Percentiles rank a stretch among this genome's conserved stretches.
These are phyloP conservation scores for Sipunculus nudus DNA, from an alignment of 2,888 invertebrate species.

Conservation along the genomic window DNA sequence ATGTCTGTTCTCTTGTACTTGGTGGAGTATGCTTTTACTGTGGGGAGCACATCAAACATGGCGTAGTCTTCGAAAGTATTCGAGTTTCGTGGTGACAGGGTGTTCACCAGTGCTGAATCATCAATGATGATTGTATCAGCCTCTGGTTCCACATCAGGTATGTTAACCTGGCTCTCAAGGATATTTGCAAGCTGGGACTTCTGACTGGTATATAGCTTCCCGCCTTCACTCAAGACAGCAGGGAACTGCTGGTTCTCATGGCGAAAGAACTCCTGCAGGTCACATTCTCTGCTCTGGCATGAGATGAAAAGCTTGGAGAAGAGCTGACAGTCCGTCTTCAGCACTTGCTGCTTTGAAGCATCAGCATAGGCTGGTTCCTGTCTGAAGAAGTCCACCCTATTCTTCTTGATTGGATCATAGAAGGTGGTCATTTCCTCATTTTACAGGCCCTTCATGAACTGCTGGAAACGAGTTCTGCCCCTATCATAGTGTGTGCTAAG, in stretches of 20 bases:
- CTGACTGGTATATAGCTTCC: constrained; percentile 27
- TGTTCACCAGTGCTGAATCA: constrained; percentile 22
- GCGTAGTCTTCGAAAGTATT: constrained; percentile 32
- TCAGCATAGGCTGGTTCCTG: too few relatives aligned
- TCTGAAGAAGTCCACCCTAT: too few relatives aligned
- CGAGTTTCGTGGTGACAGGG: constrained; percentile 13
- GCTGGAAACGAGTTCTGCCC: too few relatives aligned
- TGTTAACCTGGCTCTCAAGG: constrained; percentile 15
- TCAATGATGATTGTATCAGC: constrained; percentile 24
- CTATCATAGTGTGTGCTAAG: too few relatives aligned
- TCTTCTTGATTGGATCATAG: too few relatives aligned
- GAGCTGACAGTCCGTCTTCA: too few relatives aligned
- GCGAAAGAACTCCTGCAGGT: too few relatives aligned
- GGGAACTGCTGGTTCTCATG: constrained; percentile 34
- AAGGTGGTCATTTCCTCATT: too few relatives aligned
- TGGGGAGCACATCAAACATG: constrained; percentile 8
- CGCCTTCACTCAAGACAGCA: constrained; percentile 27
- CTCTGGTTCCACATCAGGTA: constrained; percentile 19
- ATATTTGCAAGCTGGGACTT: constrained; percentile 28
- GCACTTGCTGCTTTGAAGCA: too few relatives aligned
- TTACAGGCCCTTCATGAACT: too few relatives aligned
- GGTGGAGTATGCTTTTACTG: constrained; percentile 6
- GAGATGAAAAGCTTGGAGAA: too few relatives aligned
- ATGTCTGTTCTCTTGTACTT: constrained; percentile 27
- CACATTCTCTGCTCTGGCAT: too few relatives aligned